Percentiles rank a stretch among this genome's conserved stretches.
Conservation (phyloP, 2,797 vertebrate genomes). For the Erithacus rubecula region DNA sequence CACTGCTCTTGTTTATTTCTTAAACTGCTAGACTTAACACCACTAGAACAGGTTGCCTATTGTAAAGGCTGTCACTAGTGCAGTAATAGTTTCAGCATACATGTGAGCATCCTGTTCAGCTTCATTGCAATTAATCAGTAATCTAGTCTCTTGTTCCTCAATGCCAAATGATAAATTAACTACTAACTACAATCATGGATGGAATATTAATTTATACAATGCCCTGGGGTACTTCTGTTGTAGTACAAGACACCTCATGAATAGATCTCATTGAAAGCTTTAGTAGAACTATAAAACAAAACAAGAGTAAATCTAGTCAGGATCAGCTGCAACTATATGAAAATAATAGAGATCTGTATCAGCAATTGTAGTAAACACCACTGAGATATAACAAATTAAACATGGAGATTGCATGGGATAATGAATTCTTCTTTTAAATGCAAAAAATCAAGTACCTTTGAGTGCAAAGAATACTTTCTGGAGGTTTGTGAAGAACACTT, state of each 20-base stretch:
- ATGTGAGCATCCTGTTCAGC: conserved; percentile 2
- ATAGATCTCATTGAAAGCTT: neutral
- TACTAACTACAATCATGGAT: conserved; percentile 2
- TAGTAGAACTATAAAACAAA: neutral
- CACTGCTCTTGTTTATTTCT: neutral
- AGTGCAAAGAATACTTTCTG: neutral
- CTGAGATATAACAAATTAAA: neutral
- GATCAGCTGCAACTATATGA: neutral
- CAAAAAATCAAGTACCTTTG: neutral
- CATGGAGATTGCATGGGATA: neutral
- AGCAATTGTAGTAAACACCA: neutral
- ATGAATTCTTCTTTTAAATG: neutral
- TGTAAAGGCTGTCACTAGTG: neutral
- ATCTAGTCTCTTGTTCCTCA: conserved; percentile 36
- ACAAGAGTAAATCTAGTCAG: neutral
- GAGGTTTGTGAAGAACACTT: neutral
- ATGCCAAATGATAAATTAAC: conserved; percentile 56
- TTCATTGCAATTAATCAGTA: conserved; percentile 59
- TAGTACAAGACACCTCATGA: neutral
- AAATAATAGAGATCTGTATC: neutral
- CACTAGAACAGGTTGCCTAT: neutral
- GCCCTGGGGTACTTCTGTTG: neutral
- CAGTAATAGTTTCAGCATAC: neutral
- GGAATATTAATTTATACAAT: conserved; percentile 57
- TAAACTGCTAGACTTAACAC: neutral